These are phyloP conservation scores for Ophioninae sp. DNA, from an alignment of 2,888 invertebrate genomes.

Conservation along the genomic window DNA sequence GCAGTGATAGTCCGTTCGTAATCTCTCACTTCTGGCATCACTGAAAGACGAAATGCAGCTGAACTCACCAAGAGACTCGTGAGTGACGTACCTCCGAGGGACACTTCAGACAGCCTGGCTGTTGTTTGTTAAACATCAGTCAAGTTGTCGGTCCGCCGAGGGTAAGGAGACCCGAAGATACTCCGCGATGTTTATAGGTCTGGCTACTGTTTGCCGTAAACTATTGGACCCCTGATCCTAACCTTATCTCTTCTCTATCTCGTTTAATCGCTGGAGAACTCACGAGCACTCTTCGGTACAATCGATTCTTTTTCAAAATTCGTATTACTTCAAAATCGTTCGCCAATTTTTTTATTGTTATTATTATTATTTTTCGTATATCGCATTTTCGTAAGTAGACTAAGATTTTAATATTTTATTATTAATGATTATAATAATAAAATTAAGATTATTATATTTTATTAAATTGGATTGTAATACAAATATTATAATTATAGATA, in stretches of 20 bases:
- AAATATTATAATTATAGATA: too few relatives aligned
- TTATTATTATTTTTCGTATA: too few relatives aligned
- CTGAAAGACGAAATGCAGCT: constrained; percentile 64
- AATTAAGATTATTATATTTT: too few relatives aligned
- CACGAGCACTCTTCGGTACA: too few relatives aligned
- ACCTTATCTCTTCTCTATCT: constrained; percentile 17
- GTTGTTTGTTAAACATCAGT: constrained; percentile 77
- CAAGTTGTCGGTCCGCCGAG: constrained; percentile 70
- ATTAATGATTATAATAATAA: too few relatives aligned
- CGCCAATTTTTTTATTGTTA: too few relatives aligned
- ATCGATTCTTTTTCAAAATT: too few relatives aligned
- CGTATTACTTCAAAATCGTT: too few relatives aligned
- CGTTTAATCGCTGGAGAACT: too few relatives aligned
- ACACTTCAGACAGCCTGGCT: constrained; percentile 69
- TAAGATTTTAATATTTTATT: too few relatives aligned
- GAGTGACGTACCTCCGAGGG: constrained; percentile 66
- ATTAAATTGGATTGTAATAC: too few relatives aligned
- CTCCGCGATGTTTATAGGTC: constrained; percentile 19
- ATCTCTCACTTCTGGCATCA: constrained; percentile 31
- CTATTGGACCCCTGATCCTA: constrained; percentile 25
- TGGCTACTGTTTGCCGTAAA: constrained; percentile 16
- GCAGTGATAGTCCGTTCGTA: constrained; percentile 23
- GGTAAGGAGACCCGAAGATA: constrained; percentile 33
- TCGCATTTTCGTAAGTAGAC: too few relatives aligned
- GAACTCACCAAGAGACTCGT: constrained; percentile 67